Evolutionary conservation across 1,140 invertebrate species (phyloP), one percentile per base, ranked within the genome.

Genomic region (Gryon sp.): DNA sequence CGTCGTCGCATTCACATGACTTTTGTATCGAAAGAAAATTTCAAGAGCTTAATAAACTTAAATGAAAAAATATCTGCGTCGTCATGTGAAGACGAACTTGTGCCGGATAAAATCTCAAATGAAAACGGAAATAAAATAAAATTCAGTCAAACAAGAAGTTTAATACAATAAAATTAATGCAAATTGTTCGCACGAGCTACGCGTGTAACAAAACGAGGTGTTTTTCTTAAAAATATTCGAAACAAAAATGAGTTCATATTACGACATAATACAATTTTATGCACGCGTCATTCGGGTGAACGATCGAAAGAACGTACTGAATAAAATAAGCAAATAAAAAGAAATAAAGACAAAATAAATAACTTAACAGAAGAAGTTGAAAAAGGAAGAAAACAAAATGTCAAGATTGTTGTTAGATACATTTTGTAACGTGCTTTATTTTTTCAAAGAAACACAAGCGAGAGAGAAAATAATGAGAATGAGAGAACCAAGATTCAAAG

Each of bases 401-500:
- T 65, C 40, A 53, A 76, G 57, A 45, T 76, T 63, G 46, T 62
- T 68, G 46, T 68, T 76, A 76, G 59, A 76, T 70, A 65, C 63
- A 53, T 74, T 77, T 80, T 72, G 53, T 68, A 78, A 78, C 60
- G 63, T 73, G 69, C 70, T 81, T 76, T 69, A 72, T 75, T 75
- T 74, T 65, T 72, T 69, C 40, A 72, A 50, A 62, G 50, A 46
- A 70, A 70, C 24, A 24, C 57, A 63, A 63, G 34, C 24, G 43
- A 60, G 28, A 11, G 30, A 24, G 22, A 26, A 34, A 43, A 18
- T 28, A 11, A 45, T 24, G 24, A 45, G n/a, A 3, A 16, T 15
- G 24, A 22, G 38, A 43, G 26, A 7, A 40, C n/a, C n/a, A n/a
- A n/a, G n/a, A n/a, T n/a, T n/a, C n/a, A n/a, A n/a, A 45, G 9